Evolutionary conservation across 2,113 vertebrate species (phyloP).

Genomic region (Aramus guarauna): DNA sequence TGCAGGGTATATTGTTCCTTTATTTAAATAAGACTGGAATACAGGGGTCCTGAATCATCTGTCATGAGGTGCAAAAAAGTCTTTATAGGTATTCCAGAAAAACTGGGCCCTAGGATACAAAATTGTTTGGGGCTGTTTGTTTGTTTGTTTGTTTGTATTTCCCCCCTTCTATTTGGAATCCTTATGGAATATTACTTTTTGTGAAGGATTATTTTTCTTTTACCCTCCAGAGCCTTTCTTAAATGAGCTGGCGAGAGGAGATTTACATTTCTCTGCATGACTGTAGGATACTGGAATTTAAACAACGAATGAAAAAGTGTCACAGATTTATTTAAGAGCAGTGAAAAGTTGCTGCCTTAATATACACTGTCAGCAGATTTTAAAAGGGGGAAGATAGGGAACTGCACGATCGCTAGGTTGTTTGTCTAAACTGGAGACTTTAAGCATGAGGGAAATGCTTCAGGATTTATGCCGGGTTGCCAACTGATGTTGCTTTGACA

Average conservation of each 20-base stretch:
- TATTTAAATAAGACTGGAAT: background rate
- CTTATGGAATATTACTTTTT: background rate
- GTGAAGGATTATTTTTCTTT: background rate
- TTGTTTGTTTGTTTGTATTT: background rate
- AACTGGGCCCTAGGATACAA: background rate
- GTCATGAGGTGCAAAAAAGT: background rate
- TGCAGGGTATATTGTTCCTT: background rate
- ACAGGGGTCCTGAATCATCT: background rate
- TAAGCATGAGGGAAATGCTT: background rate
- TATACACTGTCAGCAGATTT: background rate
- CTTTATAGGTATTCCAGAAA: background rate
- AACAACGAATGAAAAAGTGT: background rate
- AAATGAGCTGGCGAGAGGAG: background rate
- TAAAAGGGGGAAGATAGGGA: background rate
- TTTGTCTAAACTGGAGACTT: background rate
- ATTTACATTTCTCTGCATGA: conserved; percentile 8
- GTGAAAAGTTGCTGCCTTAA: background rate
- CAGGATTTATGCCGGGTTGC: background rate
- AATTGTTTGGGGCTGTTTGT: background rate
- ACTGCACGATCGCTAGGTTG: background rate
- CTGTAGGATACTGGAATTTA: background rate
- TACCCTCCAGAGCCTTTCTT: background rate
- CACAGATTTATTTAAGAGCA: background rate
- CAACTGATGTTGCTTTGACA: background rate
- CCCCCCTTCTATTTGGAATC: background rate